Conservation (phyloP, 2,888 invertebrate genomes). For the Petrophora chlorosata region DNA sequence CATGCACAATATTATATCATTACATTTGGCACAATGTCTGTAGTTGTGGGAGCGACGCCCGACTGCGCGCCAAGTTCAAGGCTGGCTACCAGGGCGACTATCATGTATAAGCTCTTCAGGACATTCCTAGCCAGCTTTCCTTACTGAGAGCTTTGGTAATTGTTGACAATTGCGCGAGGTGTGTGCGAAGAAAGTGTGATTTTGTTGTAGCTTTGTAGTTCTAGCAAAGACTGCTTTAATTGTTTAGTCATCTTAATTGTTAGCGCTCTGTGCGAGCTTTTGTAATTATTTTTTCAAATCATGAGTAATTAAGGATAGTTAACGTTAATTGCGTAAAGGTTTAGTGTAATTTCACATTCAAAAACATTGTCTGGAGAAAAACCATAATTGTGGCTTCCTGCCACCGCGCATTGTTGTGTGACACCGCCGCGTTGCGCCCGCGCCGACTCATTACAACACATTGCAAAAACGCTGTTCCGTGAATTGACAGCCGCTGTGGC, state of each 20-base stretch:
- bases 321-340: not conserved
- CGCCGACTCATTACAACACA: slow-evolving; percentile 18
- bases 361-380: not conserved
- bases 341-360: not conserved
- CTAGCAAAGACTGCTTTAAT: no score
- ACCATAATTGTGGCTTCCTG: slow-evolving; percentile 5
- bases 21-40: slow-evolving; percentile 55
- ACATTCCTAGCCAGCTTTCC: not conserved
- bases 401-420: slow-evolving; percentile 51
- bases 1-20: slow-evolving; percentile 41
- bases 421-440: slow-evolving; percentile 41
- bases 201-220: no score
- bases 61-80: slow-evolving; percentile 54
- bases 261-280: no score
- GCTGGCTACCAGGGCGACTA: slow-evolving; percentile 31
- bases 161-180: no score
- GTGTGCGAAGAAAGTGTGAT: no score
- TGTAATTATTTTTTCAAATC: no score
- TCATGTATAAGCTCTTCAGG: not conserved
- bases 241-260: no score
- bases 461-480: slow-evolving; percentile 25
- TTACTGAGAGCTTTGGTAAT: no score
- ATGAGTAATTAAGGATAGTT: no score
- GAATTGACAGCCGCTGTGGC: slow-evolving; percentile 24
- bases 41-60: slow-evolving; percentile 47